Base-by-base conservation (phyloP, 2,113 vertebrate species). In the Ictalurus punctatus region DNA sequence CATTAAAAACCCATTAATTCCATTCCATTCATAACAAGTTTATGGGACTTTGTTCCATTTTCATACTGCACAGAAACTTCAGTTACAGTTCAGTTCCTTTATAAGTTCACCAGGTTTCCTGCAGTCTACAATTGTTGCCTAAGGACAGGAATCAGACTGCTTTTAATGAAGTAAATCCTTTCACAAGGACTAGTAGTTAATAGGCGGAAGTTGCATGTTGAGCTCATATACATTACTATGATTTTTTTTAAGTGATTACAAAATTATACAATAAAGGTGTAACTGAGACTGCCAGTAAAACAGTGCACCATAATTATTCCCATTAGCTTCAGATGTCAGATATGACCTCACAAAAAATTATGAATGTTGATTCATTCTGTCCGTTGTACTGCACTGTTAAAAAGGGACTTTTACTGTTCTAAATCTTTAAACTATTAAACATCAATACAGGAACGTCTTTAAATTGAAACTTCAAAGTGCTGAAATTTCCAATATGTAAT, bases 61-160 rank as follows among this genome's bases (percentile, higher is more conserved):
- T 30, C n/a, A 58, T 37, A 73, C 30, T 48, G 58, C 19, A 19
- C 40, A 52, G 58, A 34, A 80, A 80, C 8, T 81, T 56, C 76
- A 65, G 74, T 48, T 63, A 81, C 37, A 30, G 4, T 79, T 79
- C 40, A 61, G 6, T 30, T 58, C 3, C 56, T 78, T 86, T 61
- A 48, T 40, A 71, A 69, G 83, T 30, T 59, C 80, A 56, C 14
- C 27, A 30, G 78, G 14, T 54, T 85, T 71, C 44, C 30, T 71
- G n/a, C 19, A 71, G 44, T 85, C 17, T 34, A 74, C 78, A 81
- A 48, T 27, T 69, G n/a, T 56, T 76, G 54, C 10, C 17, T 61
- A 86, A 76, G 30, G 54, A 78, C 54, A 67, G 21, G 6, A 80
- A 54, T 87, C 40, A 80, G 52, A 86, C 52, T 86, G 34, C 8